Percentiles rank a stretch among this genome's conserved stretches.
Evolutionary conservation across 2,113 vertebrate species (phyloP).

Genomic region (Vicugna pacos): DNA sequence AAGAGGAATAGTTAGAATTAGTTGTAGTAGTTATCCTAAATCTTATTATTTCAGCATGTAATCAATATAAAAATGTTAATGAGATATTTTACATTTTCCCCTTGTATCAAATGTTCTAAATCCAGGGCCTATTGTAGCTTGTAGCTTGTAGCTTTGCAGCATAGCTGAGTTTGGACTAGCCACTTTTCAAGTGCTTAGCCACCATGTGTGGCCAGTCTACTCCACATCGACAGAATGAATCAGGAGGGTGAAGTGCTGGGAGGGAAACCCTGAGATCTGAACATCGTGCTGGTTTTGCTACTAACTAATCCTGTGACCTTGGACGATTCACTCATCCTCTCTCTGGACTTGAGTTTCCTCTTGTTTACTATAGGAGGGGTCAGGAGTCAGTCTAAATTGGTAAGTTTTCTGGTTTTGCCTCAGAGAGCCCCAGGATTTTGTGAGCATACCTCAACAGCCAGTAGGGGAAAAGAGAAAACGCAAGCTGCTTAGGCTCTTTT

Average conservation of each 20-base stretch:
- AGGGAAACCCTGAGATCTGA: neutral
- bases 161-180: neutral
- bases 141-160: neutral
- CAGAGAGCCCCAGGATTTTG: neutral
- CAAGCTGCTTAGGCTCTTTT: neutral
- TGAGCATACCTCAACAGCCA: neutral
- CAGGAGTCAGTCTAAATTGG: neutral
- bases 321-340: neutral
- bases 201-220: fast-evolving
- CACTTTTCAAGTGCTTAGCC: neutral
- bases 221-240: neutral
- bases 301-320: neutral
- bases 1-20: neutral
- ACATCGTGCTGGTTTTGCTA: neutral
- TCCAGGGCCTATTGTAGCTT: too few species aligned
- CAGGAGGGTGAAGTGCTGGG: neutral
- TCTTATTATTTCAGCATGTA: neutral
- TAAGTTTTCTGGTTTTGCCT: neutral
- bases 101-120: neutral
- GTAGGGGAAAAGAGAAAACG: neutral
- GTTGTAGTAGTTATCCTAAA: neutral
- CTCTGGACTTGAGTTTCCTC: neutral
- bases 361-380: neutral
- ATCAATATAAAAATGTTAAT: neutral
- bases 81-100: neutral